Conservation (phyloP, 2,113 vertebrate genomes). For the Paramormyrops kingsleyae region DNA sequence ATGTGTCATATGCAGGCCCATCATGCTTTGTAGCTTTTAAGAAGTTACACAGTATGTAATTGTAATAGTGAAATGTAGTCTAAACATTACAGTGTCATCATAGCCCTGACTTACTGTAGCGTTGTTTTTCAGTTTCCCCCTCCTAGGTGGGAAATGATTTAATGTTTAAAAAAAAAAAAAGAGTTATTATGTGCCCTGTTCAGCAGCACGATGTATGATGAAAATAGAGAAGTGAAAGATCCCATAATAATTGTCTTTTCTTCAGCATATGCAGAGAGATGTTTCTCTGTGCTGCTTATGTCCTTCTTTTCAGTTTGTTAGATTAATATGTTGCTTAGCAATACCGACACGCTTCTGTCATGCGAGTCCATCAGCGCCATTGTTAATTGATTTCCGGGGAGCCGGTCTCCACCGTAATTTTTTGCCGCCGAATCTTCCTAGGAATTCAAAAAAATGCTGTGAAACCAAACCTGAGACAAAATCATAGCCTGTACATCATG, state of each 20-base stretch:
- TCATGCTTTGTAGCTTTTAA: background rate
- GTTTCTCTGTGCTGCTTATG: background rate
- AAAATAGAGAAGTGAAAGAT: slow-evolving; percentile 26
- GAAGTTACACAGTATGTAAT: background rate
- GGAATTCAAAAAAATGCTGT: background rate
- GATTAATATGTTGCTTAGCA: background rate
- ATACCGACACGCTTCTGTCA: background rate
- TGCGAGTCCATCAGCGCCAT: background rate
- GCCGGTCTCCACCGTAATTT: too few relatives aligned
- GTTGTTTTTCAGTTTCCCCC: background rate
- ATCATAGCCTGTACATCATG: background rate
- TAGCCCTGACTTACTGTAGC: background rate
- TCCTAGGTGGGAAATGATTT: background rate
- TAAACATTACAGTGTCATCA: background rate
- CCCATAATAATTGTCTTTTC: background rate
- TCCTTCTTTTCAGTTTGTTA: background rate
- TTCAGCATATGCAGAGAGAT: background rate
- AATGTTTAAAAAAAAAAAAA: background rate
- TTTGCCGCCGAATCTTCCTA: background rate
- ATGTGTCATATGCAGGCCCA: background rate
- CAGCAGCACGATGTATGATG: background rate
- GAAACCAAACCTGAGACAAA: background rate
- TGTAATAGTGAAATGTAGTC: background rate
- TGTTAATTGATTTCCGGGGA: background rate
- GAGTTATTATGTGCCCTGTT: background rate